These are phyloP conservation scores for Mobula hypostoma DNA, from an alignment of 2,113 vertebrate species.

Conservation along the genomic window DNA sequence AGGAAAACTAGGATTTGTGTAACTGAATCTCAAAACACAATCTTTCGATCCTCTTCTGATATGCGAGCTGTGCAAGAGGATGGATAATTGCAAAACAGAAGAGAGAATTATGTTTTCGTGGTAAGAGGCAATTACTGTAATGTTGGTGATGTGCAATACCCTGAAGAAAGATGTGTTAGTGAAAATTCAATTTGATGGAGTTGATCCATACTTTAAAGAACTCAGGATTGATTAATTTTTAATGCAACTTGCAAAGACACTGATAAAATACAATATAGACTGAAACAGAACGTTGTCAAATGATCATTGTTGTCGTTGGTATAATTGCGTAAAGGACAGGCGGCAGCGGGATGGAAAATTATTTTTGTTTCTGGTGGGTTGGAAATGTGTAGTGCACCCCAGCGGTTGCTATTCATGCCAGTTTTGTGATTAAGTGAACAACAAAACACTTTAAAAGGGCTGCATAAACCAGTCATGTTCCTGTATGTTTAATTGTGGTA, in stretches of 20 bases:
- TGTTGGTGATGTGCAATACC: not conserved
- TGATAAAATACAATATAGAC: not conserved
- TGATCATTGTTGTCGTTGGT: no score
- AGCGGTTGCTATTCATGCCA: not conserved
- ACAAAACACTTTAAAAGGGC: not conserved
- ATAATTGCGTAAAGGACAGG: no score
- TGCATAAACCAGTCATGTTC: not conserved
- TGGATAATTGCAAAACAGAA: no score
- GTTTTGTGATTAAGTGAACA: not conserved
- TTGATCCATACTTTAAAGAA: not conserved
- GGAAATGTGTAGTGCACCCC: not conserved
- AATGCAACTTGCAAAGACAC: not conserved
- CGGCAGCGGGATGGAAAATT: no score
- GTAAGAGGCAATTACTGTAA: not conserved
- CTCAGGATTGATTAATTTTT: no score
- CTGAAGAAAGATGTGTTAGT: not conserved
- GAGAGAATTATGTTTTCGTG: not conserved
- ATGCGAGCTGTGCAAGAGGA: no score
- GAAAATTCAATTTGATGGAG: not conserved
- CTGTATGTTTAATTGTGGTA: not conserved
- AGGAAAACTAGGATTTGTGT: no score
- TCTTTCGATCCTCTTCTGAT: no score
- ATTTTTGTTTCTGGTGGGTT: no score
- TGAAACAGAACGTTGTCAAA: not conserved
- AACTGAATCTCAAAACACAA: no score